Conservation (phyloP, 2,797 vertebrate species). For the Hephaestus fuliginosus region DNA sequence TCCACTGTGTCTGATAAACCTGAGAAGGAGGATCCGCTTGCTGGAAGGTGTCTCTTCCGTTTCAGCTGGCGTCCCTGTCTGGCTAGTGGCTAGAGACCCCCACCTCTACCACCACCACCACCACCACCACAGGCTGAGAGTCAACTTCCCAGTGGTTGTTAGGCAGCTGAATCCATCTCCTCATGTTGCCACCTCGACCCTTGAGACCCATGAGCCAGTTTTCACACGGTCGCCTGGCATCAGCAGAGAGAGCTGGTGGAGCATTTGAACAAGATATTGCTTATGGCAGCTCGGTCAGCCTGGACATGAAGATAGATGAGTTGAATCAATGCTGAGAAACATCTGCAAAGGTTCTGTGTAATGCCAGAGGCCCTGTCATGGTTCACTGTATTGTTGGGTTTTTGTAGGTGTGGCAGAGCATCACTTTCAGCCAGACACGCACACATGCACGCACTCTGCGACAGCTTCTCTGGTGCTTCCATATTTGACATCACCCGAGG, state of each 20-base stretch:
- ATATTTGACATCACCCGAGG: background rate
- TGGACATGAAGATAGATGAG: background rate
- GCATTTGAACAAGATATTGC: background rate
- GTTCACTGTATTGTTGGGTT: background rate
- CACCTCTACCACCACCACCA: no score
- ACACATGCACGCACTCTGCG: background rate
- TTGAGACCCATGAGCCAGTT: background rate
- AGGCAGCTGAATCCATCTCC: constrained; percentile 13
- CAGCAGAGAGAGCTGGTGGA: constrained; percentile 3
- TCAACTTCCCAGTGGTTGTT: background rate
- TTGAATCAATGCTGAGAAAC: constrained; percentile 9
- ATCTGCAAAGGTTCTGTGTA: constrained; percentile 1
- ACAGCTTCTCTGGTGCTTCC: background rate
- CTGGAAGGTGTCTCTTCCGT: constrained; percentile 13
- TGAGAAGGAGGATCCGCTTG: background rate
- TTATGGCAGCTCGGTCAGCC: background rate
- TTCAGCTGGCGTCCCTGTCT: constrained; percentile 13
- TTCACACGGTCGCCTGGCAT: background rate
- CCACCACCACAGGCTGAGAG: background rate
- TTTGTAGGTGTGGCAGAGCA: background rate
- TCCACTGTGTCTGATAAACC: constrained; percentile 33
- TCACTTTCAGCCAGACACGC: background rate
- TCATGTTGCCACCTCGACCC: background rate
- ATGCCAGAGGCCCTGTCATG: background rate
- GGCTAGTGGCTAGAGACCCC: background rate